Base-by-base conservation (phyloP, 1,140 invertebrate species). In the Trichonephila inaurata region DNA sequence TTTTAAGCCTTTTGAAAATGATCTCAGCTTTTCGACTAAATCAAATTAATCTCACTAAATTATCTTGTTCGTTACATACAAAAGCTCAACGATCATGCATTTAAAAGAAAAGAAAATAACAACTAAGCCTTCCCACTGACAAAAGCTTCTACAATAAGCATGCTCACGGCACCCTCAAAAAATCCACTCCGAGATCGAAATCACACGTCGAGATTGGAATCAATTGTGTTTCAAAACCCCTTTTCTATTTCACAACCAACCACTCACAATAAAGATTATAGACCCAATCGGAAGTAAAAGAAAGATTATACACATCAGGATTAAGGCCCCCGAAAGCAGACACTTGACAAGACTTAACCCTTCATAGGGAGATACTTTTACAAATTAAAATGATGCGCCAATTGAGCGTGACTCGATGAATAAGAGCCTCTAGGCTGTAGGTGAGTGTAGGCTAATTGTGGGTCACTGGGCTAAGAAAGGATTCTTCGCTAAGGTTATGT, bases 391-490 rank as follows among this genome's bases (percentile, higher is more conserved):
- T 58, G n/a, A 66, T n/a, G 40, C 60, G 21, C 40, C 86, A 88
- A 44, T 85, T 85, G 62, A 88, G 40, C 66, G 24, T 33, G 51
- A 19, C 58, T 61, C 10, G 21, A 33, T 33, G 82, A 69, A 81
- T 62, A 40, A 92, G n/a, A 87, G 83, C 64, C 91, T 61, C 24
- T 1, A 58, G 83, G 91, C 62, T 61, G 83, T 92, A 92, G 91
- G 91, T 92, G 91, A 92, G 44, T 21, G 10, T 19, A 72, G 62
- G 64, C 62, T 92, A 92, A 92, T 87, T 72, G 83, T 92, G 51
- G 91, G 91, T 92, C 91, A 92, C 62, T 87, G 28, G 83, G 83
- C 62, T 87, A 87, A 92, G 83, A 86, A 60, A 44, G 64, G 91
- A 92, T 92, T 44, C 40, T 18, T 24, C 60, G 10, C n/a, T 12